These are phyloP conservation scores for Lasioglossum pauxillum DNA, from an alignment of 2,888 invertebrate genomes.

Conservation along the genomic window DNA sequence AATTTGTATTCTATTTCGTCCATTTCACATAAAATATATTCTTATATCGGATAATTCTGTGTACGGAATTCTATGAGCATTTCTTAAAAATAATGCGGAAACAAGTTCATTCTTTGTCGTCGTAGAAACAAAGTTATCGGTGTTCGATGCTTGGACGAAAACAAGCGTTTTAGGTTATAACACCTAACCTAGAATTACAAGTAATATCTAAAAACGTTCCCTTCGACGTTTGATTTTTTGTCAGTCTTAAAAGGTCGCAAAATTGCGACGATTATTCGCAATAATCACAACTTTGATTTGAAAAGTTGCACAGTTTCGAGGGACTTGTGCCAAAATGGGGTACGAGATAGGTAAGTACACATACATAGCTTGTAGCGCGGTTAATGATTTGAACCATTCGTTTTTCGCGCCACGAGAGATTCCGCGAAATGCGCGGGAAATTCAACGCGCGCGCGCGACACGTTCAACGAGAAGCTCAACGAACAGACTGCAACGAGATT, in stretches of 20 bases:
- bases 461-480: not conserved
- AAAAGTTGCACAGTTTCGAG: not conserved
- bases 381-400: not conserved
- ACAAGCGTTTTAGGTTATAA: slow-evolving; percentile 23
- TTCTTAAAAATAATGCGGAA: not conserved
- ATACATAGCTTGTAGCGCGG: not conserved
- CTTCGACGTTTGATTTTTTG: not conserved
- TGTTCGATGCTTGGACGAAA: not conserved
- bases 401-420: not conserved
- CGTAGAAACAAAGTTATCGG: not conserved
- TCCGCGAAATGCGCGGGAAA: not conserved
- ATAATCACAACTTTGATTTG: not conserved
- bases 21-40: slow-evolving; percentile 81
- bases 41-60: not conserved
- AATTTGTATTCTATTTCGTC: slow-evolving; percentile 88
- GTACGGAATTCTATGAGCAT: slow-evolving; percentile 1
- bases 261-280: not conserved
- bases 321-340: not conserved
- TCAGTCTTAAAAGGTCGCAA: not conserved
- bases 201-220: not conserved
- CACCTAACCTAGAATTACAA: slow-evolving; percentile 21
- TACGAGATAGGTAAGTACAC: not conserved
- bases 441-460: not conserved
- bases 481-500: slow-evolving; percentile 6
- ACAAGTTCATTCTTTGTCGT: not conserved